Evolutionary conservation across 2,888 invertebrate genomes (phyloP), one percentile per base, ranked within the genome.

Genomic region (Rhagonycha fulva): DNA sequence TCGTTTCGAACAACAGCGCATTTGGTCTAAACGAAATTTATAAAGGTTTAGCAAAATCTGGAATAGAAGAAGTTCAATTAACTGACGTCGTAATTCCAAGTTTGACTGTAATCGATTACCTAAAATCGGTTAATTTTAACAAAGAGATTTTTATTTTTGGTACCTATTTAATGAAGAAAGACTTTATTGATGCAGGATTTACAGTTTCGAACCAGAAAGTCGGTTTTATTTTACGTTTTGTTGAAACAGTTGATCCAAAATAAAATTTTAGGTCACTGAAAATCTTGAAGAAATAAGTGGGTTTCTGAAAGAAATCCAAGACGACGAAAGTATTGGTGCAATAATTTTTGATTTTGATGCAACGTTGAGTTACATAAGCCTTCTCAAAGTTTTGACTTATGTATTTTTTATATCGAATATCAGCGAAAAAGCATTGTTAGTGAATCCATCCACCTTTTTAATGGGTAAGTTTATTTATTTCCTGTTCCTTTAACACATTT

Each of bases 311-410:
- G 23, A 62, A 62, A 24, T 62, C 5, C 4, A 62, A 62, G 89
- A 89, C 62, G 88, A 90, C 74, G 84, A 85, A 2, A 88, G 89
- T 24, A 87, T 91, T 0, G 91, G 91, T 14, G 91, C 91, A 0
- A 91, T 92, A n/a, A 87, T 91, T 0, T 84, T 90, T 19, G 91
- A 91, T 82, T 88, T 89, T 63, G 90, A 91, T 80, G 85, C 89
- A 66, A 88, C 87, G 80, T 83, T 89, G 7, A 91, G 89, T 80
- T 86, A 90, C 78, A 84, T 89, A 0, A 90, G 90, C 83, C 71
- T 92, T 62, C 88, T 89, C 80, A 89, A 87, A 82, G 89, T 90
- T 0, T 81, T 87, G 9, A 85, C 88, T 0, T 91, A 90, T 79
- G 90, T 91, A 1, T 72, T 89, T 14, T 91, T 89, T 81, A 79